phyloP scores from a whole-genome alignment of 35 echinoderm and acorn worm species.

The Patiria miniata region DNA sequence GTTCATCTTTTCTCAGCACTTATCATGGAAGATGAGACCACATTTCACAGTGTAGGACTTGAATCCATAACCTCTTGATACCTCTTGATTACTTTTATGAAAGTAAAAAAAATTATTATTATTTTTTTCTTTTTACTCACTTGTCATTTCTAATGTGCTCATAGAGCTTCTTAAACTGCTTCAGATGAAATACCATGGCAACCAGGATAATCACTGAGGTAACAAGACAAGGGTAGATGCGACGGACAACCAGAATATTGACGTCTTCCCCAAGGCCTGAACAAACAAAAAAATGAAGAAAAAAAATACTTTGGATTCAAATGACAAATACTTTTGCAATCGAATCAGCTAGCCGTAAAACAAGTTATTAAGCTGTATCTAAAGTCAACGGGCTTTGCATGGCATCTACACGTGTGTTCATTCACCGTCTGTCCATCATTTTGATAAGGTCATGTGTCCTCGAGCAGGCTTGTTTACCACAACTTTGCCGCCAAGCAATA shows the following conservation, averaged over 20 bases:
- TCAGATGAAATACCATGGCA: slow-evolving; percentile 81
- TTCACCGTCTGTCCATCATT: no score
- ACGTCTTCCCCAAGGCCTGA: slow-evolving; percentile 73
- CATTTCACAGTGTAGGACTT: no score
- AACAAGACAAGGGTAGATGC: slow-evolving; percentile 83
- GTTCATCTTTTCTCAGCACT: no score
- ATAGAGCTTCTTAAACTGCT: slow-evolving; percentile 96
- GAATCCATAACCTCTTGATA: no score
- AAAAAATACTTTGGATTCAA: not conserved
- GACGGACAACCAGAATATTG: slow-evolving; percentile 57
- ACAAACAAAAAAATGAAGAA: not conserved
- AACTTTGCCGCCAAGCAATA: no score
- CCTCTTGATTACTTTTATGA: no score
- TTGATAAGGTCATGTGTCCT: no score
- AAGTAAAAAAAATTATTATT: not conserved
- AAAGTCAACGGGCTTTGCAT: no score
- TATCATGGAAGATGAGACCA: no score
- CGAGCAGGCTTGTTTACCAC: no score
- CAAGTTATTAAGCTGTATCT: no score
- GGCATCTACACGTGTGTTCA: no score
- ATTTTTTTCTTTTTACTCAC: slow-evolving; percentile 50
- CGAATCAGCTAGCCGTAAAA: not conserved
- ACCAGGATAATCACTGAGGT: slow-evolving; percentile 46
- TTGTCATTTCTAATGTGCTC: slow-evolving; percentile 99
- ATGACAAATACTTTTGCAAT: not conserved